Evolutionary conservation across 2,113 vertebrate genomes (phyloP).

Genomic region (Menidia beryllina): DNA sequence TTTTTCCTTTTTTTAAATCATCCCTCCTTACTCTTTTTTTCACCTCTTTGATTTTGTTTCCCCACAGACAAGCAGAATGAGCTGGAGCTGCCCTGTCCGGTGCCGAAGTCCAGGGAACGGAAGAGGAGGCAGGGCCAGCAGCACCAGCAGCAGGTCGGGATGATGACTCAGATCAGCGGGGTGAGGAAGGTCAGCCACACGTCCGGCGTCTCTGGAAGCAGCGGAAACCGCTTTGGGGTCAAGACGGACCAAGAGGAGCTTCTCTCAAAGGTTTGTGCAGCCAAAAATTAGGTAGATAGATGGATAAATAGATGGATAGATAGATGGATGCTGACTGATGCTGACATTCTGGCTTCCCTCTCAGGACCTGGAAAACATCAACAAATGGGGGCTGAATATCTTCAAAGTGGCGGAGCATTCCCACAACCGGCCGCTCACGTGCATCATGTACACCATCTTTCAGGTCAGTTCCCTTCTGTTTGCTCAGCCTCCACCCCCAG

Average conservation of each 20-base stretch:
- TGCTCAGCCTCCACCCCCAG: not conserved
- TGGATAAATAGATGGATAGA: not conserved
- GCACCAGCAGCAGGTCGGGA: conserved; percentile 79
- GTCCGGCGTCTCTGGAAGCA: conserved; percentile 88
- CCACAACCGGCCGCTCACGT: conserved; percentile 92
- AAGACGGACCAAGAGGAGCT: conserved; percentile 96
- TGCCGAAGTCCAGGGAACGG: conserved; percentile 93
- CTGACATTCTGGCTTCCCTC: conserved; percentile 21
- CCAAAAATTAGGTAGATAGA: not conserved
- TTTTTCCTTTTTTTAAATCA: not conserved
- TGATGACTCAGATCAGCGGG: conserved; percentile 96
- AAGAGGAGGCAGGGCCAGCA: conserved; percentile 89
- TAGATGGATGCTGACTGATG: not conserved
- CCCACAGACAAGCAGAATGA: conserved; percentile 97
- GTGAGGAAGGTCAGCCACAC: conserved; percentile 94
- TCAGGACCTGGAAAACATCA: conserved; percentile 95
- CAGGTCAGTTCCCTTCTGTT: conserved; percentile 84
- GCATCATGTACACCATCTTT: conserved; percentile 97
- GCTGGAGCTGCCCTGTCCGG: conserved; percentile 94
- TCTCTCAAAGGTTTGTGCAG: conserved; percentile 88
- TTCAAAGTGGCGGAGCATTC: conserved; percentile 94
- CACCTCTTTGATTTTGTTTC: not conserved
- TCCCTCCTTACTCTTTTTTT: not conserved
- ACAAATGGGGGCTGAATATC: conserved; percentile 98
- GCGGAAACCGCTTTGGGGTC: conserved; percentile 92